Evolutionary conservation across 2,797 vertebrate genomes (phyloP), one percentile per base, ranked within the genome.

Genomic region (Alfaro cultratus): DNA sequence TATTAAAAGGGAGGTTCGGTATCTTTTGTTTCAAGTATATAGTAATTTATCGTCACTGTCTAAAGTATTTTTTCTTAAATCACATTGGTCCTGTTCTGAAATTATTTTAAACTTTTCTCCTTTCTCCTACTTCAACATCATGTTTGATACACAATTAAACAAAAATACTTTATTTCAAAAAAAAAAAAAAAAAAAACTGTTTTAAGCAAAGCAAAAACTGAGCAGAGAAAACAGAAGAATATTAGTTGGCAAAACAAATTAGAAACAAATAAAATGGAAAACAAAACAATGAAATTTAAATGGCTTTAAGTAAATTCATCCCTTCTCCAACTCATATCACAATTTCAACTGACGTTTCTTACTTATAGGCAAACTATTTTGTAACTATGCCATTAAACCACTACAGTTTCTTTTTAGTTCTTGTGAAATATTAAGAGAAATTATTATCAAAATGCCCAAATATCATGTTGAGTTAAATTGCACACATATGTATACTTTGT

Each of bases 11-110:
- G 68, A 71, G 39, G 41, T 71, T 12, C 1, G 2, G 12, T 43
- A 29, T 71, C 41, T 71, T 45, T 6, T 13, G 41, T 71, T 45
- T 71, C 36, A 60, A 74, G 10, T 67, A 46, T 23, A 45, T 62
- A 57, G 26, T 62, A 47, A 83, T 15, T 21, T 51, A 53, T 78
- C 9, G n/a, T 70, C 71, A 62, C 43, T 9, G 7, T 77, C 57
- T 76, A 70, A 49, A 80, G 70, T 49, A 4, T 9, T n/a, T 70
- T 45, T n/a, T 45, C n/a, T 60, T 15, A 57, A 75, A 31, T 16
- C 26, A 45, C 36, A n/a, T 2, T 41, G 5, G 41, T 70, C 67
- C 67, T 70, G 3, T 70, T 43, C 11, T 43, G 23, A 26, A 43
- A 26, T 70, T 26, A 41, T 43, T 70, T 6, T 31, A 15, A 31